phyloP scores from a whole-genome alignment of 2,797 vertebrate genomes.

The Vespertilio murinus region DNA sequence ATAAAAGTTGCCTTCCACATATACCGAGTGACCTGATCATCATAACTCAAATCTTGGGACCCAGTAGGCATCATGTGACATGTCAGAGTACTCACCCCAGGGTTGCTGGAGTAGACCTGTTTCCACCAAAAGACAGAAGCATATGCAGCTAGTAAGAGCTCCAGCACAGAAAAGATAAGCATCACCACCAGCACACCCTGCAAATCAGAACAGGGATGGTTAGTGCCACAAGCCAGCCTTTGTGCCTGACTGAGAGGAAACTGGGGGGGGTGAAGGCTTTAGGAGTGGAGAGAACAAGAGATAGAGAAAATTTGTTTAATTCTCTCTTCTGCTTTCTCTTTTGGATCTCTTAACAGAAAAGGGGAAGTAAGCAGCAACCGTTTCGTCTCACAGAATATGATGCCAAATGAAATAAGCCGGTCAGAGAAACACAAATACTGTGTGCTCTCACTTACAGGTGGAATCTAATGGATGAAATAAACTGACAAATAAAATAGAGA shows the following conservation, averaged over 20 bases:
- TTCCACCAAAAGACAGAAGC: conserved; percentile 53
- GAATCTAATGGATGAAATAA: not conserved
- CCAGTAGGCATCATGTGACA: not conserved
- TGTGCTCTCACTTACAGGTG: not conserved
- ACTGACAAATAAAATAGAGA: not conserved
- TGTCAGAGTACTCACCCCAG: conserved; percentile 4
- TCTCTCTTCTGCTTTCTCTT: not conserved
- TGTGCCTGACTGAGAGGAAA: not conserved
- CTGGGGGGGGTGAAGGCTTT: not conserved
- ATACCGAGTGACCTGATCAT: not conserved
- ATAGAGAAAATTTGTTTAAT: too few relatives aligned
- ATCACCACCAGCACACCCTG: conserved; percentile 22
- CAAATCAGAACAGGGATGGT: not conserved
- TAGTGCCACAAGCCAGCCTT: not conserved
- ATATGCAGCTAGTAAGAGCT: not conserved
- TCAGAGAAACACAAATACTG: not conserved
- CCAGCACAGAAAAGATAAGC: conserved; percentile 28
- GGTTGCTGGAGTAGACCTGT: not conserved
- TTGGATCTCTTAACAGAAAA: not conserved
- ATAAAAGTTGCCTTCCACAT: not conserved
- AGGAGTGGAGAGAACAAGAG: not conserved
- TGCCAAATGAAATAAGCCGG: not conserved
- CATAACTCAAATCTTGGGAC: not conserved
- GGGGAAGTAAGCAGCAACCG: not conserved
- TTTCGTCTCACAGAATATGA: not conserved